These are phyloP conservation scores for Momotus momota DNA, from an alignment of 2,797 vertebrate genomes.

Conservation along the genomic window DNA sequence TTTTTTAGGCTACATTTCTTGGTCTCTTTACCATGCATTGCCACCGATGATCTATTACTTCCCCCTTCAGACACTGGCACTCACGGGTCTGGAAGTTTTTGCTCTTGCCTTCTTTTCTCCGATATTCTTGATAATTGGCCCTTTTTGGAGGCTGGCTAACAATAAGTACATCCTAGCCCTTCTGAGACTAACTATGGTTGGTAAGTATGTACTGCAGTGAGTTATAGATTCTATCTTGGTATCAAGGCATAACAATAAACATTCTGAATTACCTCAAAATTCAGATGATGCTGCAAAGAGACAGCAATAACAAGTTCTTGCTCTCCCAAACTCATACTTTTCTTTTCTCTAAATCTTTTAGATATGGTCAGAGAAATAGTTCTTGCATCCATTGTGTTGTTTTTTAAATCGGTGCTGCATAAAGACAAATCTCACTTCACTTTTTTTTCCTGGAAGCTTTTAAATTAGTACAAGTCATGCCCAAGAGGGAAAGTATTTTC, in stretches of 20 bases:
- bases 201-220: constrained; percentile 45
- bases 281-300: background rate
- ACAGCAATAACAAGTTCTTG: background rate
- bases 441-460: background rate
- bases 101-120: constrained; percentile 72
- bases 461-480: background rate
- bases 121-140: constrained; percentile 26
- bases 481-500: background rate
- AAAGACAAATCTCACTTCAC: background rate
- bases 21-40: constrained; percentile 78
- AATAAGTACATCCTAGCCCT: constrained; percentile 67
- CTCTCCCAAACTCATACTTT: background rate
- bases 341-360: background rate
- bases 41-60: constrained; percentile 81
- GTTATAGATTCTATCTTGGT: background rate
- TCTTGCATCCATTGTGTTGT: background rate
- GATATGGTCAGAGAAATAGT: background rate
- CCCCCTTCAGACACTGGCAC: constrained; percentile 77
- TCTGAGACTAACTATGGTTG: constrained; percentile 68
- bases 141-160: constrained; percentile 72
- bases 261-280: background rate
- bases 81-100: constrained; percentile 76
- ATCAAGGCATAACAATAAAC: background rate
- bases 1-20: constrained; percentile 75
- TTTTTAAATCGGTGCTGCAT: background rate